Conservation (phyloP, 1,140 invertebrate genomes). For the Colletes latitarsis region DNA sequence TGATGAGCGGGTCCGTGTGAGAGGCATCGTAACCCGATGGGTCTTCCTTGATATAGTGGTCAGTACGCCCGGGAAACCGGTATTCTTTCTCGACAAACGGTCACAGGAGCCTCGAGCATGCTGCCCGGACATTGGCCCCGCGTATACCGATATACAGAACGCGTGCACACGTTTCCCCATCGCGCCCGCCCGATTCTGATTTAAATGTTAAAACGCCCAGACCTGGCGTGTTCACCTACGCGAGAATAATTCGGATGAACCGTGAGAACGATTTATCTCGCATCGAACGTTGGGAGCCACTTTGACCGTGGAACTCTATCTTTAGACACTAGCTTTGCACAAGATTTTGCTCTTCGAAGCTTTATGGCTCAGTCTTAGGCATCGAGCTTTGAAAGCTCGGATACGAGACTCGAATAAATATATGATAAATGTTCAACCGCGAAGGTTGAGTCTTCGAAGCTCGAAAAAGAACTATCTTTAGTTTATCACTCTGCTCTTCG, state of each 20-base stretch:
- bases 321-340: no score
- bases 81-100: slow-evolving; percentile 51
- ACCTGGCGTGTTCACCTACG: neutral
- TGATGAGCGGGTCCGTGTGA: slow-evolving; percentile 21
- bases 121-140: slow-evolving; percentile 68
- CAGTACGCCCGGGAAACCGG: slow-evolving; percentile 55
- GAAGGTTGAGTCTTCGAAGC: no score
- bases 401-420: no score
- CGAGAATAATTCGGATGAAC: neutral
- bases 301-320: no score
- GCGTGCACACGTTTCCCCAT: neutral
- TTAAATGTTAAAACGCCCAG: slow-evolving; percentile 8
- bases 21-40: slow-evolving; percentile 18
- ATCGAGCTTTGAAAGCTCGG: no score
- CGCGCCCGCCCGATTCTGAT: slow-evolving; percentile 10
- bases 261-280: neutral
- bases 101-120: slow-evolving; percentile 48
- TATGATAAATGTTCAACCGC: no score
- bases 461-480: no score
- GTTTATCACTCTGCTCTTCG: no score
- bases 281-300: no score
- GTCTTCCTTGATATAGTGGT: slow-evolving; percentile 42
- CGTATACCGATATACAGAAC: slow-evolving; percentile 29
- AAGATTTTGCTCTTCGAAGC: no score
- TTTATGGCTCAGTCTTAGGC: no score